Base-by-base conservation (phyloP, 2,888 invertebrate species). In the Antheraea assamensis region DNA sequence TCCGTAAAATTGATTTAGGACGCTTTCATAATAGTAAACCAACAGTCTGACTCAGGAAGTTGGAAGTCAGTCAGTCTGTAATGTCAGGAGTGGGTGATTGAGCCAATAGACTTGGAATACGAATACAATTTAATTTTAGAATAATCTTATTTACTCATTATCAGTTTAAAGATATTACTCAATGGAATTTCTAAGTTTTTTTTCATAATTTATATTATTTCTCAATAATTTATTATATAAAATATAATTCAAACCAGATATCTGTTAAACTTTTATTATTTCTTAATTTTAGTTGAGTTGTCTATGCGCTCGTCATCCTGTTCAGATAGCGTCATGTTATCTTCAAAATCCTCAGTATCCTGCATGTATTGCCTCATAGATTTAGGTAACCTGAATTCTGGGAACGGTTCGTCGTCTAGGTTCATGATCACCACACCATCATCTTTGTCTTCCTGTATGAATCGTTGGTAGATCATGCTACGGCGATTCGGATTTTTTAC, bases 351-450 rank as follows among this genome's bases (percentile, higher is more conserved):
- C 1, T 73, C 76, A 7, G 73, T 66, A 52, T 75, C 79, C 24
- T 76, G 79, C 87, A 88, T 90, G 82, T 90, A 90, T 82, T 91
- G 92, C 15, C 90, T 81, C 21, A 90, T 84, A 30, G 80, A 75
- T 71, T 75, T 76, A 30, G 91, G 88, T 76, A 92, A 85, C 0
- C 84, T 84, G 78, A 91, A 85, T 78, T 82, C 79, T 0, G 91
- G 91, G 74, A 89, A 77, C 3, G 90, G 89, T 3, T 77, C 87
- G 13, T 75, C 78, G 78, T 86, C 88, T 47, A 91, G 77, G 68
- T 81, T 83, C 71, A 90, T 75, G 74, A 92, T 74, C 2, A 85
- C 85, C 31, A 91, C 84, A 2, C 87, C 85, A 0, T 75, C 77
- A 3, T 76, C 75, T 4, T 80, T 78, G 68, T 84, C 84, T 76